Evolutionary conservation across 2,797 vertebrate species (phyloP), one percentile per base, ranked within the genome.

Genomic region (Halcyon badia): DNA sequence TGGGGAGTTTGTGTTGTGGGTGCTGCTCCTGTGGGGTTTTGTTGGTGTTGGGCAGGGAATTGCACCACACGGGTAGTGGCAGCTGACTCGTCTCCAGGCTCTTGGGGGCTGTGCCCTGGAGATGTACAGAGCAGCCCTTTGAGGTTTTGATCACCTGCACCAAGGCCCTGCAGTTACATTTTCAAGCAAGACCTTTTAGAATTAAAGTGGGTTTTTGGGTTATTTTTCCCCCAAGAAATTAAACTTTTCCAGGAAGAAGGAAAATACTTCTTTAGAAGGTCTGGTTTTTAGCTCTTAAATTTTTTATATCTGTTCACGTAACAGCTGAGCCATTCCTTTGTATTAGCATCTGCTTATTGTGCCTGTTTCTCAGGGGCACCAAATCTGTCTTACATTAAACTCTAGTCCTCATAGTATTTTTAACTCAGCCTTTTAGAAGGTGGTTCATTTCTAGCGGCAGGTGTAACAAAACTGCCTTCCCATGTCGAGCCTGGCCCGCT

Each of bases 361-460:
- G 73, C 77, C 70, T 94, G 62, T 82, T 89, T 85, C 83, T 87
- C 62, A 46, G 49, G 54, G 77, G 62, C 46, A 88, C 54, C 35
- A 16, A 60, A 71, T 79, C 91, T 94, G 94, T 69, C 85, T 92
- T 81, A 11, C 5, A 35, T 95, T 94, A 94, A 72, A 64, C 44
- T 62, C 48, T 25, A 30, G 14, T 49, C 69, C 62, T 44, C 33
- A 26, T 11, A 31, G 81, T 91, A 24, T 78, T 95, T 95, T 86
- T 69, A 93, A 79, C 30, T 54, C 4, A 25, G 28, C 66, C 44
- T 87, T 89, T 93, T 51, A 73, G 86, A 92, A 89, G 93, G 91
- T 91, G 86, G 51, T 37, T 95, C 90, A 86, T 94, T 96, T 94
- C 70, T 79, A 18, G 60, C 22, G 85, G 83, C 83, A 95, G 73